Conservation (phyloP, 2,888 invertebrate genomes). For the Lapara coniferarum region DNA sequence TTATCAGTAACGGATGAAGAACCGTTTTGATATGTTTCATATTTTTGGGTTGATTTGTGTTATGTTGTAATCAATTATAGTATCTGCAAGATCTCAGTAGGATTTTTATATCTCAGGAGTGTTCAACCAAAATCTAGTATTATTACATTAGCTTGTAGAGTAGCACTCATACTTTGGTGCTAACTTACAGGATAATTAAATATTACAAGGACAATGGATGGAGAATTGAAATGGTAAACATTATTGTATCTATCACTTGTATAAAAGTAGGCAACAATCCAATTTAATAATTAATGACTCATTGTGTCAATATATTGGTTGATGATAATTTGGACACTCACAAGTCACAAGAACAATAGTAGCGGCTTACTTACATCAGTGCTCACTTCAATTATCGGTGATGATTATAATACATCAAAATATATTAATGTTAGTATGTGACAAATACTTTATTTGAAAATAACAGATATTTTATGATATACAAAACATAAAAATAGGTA, state of each 20-base stretch:
- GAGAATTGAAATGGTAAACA: constrained; percentile 2
- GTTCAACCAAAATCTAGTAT: not conserved
- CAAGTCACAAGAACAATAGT: constrained; percentile 11
- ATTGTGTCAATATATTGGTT: not conserved
- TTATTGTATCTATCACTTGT: not conserved
- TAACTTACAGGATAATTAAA: not conserved
- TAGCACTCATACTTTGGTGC: not conserved
- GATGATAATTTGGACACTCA: not conserved
- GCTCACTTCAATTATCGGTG: not conserved
- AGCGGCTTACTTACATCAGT: not conserved
- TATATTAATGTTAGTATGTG: not conserved
- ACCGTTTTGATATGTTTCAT: too few species aligned
- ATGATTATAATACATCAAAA: not conserved
- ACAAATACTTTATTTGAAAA: too few species aligned
- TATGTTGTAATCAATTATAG: too few species aligned
- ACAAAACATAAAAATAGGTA: too few species aligned
- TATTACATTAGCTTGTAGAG: not conserved
- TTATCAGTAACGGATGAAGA: too few species aligned
- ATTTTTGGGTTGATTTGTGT: too few species aligned
- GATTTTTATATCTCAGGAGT: too few species aligned
- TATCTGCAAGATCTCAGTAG: too few species aligned
- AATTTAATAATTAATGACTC: constrained; percentile 7
- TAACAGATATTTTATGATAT: not conserved
- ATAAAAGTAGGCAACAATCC: not conserved
- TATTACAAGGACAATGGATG: not conserved